Base-by-base conservation (phyloP, 2,113 vertebrate species). In the Bettongia penicillata region DNA sequence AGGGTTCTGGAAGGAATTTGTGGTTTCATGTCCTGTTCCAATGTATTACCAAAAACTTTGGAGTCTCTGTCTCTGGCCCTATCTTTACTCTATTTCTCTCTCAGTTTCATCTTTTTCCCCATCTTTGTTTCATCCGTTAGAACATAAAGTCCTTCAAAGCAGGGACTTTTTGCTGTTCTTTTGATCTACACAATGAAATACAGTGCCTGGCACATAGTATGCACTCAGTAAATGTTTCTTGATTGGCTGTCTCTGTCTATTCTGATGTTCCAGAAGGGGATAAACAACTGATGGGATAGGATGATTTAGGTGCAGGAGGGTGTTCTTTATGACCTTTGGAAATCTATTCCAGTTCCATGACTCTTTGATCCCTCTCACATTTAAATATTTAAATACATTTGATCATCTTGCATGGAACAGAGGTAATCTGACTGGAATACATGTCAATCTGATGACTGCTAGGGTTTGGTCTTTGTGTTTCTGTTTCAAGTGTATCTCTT, bases 1-100 rank as follows among this genome's bases (percentile, higher is more conserved):
- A 53, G 96, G 12, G 47, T 93, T 94, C 93, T 94, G 51, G 96
- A 93, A 96, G 96, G 91, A 77, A 96, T 95, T 43, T 43, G 23
- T 43, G n/a, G 7, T 84, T 84, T 84, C 68, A 84, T 22, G n/a
- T 84, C n/a, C 37, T 23, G 68, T 84, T 37, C 68, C n/a, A 84
- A 43, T 23, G 19, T 43, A n/a, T 84, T 84, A 84, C 19, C 16
- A 84, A 84, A 84, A 84, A 23, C 19, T 84, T 84, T 22, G 68
- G n/a, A 84, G 37, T 84, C 11, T 84, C 61, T 55, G 22, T 68
- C n/a, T 22, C 68, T 43, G 37, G n/a, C 19, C 68, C 16, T 22
- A n/a, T 84, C 37, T 77, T 37, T 77, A n/a, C 4, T 37, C 37
- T 37, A 19, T 5, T 77, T 77, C 61, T n/a, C 16, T 77, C 1